Conservation (phyloP, 35 echinoderm and acorn worm species). For the Chiridota heheva region DNA sequence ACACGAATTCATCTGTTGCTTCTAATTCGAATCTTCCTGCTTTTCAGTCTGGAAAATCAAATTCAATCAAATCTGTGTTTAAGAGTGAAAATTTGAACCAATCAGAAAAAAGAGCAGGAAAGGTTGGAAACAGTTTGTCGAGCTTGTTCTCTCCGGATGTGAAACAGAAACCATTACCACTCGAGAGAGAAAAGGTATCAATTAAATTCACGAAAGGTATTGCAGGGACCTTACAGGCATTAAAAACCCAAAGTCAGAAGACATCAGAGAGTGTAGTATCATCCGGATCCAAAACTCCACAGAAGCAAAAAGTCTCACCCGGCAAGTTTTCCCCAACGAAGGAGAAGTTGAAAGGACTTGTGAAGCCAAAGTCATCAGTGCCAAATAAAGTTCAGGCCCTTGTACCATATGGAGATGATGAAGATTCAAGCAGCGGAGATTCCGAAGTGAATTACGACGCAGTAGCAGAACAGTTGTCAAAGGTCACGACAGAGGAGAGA, state of each 20-base stretch:
- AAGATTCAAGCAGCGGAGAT: slow-evolving; percentile 57
- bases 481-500: slow-evolving; percentile 13
- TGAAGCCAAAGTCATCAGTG: slow-evolving; percentile 23
- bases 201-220: slow-evolving; percentile 60
- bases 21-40: too few species aligned
- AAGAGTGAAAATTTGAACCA: too few species aligned
- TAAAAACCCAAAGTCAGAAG: slow-evolving; percentile 18
- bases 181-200: slow-evolving; percentile 58
- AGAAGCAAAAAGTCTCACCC: too few species aligned
- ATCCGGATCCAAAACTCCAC: neutral
- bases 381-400: slow-evolving; percentile 40
- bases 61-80: too few species aligned
- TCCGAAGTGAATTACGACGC: slow-evolving; percentile 81
- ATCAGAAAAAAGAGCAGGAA: too few species aligned
- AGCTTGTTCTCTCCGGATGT: too few species aligned
- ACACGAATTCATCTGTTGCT: too few species aligned
- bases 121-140: too few species aligned
- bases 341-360: slow-evolving; percentile 11
- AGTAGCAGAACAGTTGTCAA: slow-evolving; percentile 54
- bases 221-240: slow-evolving; percentile 5
- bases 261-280: neutral
- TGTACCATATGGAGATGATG: slow-evolving; percentile 77
- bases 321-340: too few species aligned
- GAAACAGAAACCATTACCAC: slow-evolving; percentile 48
- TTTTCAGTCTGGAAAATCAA: too few species aligned